Evolutionary conservation across 2,888 invertebrate genomes (phyloP).

Genomic region (Spodoptera littoralis): DNA sequence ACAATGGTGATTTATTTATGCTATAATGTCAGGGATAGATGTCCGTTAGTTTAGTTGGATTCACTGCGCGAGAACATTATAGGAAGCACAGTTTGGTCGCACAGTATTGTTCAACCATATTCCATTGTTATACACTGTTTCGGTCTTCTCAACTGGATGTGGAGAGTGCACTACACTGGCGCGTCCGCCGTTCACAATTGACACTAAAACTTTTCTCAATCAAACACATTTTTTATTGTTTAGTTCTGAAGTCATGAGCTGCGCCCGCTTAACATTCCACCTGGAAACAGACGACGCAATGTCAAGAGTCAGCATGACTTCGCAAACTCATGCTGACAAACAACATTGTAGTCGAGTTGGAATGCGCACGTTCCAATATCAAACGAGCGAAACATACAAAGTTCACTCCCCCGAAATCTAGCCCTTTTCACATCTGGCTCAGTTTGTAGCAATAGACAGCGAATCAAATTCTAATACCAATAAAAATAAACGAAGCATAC

Average conservation of each 20-base stretch:
- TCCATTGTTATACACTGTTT: constrained; percentile 84
- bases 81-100: constrained; percentile 83
- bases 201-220: constrained; percentile 74
- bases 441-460: constrained; percentile 26
- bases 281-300: constrained; percentile 72
- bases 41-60: constrained; percentile 55
- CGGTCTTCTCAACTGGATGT: constrained; percentile 82
- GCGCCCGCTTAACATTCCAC: constrained; percentile 67
- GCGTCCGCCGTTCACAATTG: constrained; percentile 82
- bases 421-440: constrained; percentile 30
- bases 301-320: constrained; percentile 69
- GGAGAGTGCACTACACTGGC: constrained; percentile 74
- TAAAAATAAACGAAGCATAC: constrained; percentile 43
- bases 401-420: constrained; percentile 23
- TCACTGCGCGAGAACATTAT: constrained; percentile 78
- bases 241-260: constrained; percentile 73
- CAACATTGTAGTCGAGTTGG: constrained; percentile 72
- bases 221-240: constrained; percentile 86
- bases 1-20: constrained; percentile 60
- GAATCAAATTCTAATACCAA: constrained; percentile 37
- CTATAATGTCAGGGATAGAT: constrained; percentile 50
- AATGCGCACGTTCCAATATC: constrained; percentile 69
- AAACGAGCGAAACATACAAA: constrained; percentile 23
- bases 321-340: constrained; percentile 63
- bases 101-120: constrained; percentile 83